Evolutionary conservation across 92 coral and sea anemone species (phyloP), one percentile per base, ranked within the genome.

Genomic region (Porites divaricata): DNA sequence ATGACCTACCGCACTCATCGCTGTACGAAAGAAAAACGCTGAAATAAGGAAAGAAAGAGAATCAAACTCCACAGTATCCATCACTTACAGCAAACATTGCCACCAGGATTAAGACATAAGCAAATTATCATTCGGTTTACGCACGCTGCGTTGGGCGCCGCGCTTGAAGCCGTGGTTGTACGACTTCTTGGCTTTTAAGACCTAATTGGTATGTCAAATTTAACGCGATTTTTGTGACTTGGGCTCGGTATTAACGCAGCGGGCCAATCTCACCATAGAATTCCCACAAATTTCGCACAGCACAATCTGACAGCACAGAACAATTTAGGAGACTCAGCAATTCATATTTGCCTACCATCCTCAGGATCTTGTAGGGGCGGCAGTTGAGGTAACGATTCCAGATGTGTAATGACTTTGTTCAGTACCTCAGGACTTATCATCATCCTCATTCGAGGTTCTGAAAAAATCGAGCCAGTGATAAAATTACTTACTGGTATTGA

Each of bases 1-100:
- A 9, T 45, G 49, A 86, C 98, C 85, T 89, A 94, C 98, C 58
- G 98, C 85, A 23, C 94, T 86, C 91, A 94, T 94, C 11, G 98
- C 98, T 48, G 93, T 81, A 41, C 80, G 83, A 51, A 92, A 92
- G 85, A 94, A 92, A 51, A 75, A 75, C 23, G 83, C 98, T 94
- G 87, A 57, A 90, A 79, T 65, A 13, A 54, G 12, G 65, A 74
- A 87, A 77, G 15, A 51, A 41, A 24, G 6, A 50, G 11, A 52
- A 49, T 21, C 67, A 59, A 61, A n/a, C 50, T 45, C 21, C 22
- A 15, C 6, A 14, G 15, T 35, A 48, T 15, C 10, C 17, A 28
- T 1, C 14, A 21, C n/a, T n/a, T n/a, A n/a, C 49, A 35, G 49
- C 6, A 35, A 35, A 35, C 13, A 11, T 54, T 54, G 14, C 59